phyloP scores from a whole-genome alignment of 2,113 vertebrate species.

The Mellivora capensis region DNA sequence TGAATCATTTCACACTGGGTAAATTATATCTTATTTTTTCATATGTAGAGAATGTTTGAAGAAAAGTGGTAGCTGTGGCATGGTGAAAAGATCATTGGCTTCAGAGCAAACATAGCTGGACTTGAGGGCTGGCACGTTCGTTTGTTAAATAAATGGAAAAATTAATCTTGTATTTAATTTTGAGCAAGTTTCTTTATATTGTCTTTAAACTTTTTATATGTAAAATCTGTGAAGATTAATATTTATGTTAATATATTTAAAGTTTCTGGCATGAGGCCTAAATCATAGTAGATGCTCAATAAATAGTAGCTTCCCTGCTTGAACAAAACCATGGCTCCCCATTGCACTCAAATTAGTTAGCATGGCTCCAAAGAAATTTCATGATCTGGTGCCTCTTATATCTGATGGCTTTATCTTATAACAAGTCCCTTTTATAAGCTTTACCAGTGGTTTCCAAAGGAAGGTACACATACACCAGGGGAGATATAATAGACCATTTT shows the following conservation, averaged over 20 bases:
- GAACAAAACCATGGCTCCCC: not conserved
- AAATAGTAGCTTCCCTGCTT: not conserved
- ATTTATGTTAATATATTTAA: conserved; percentile 28
- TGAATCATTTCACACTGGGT: not conserved
- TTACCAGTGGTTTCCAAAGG: not conserved
- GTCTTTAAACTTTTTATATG: not conserved
- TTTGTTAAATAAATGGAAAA: conserved; percentile 31
- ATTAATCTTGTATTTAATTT: conserved; percentile 15
- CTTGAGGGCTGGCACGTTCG: not conserved
- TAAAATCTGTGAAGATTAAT: conserved; percentile 18
- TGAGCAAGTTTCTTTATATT: conserved; percentile 29
- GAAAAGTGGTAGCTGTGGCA: conserved; percentile 36
- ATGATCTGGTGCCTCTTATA: not conserved
- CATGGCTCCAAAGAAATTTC: not conserved
- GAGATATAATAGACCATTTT: not conserved
- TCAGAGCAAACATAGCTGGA: conserved; percentile 20
- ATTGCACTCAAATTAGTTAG: not conserved
- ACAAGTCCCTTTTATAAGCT: not conserved
- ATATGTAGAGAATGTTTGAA: not conserved
- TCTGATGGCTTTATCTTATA: not conserved
- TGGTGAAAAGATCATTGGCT: not conserved
- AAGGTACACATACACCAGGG: not conserved
- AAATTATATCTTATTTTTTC: conserved; percentile 39
- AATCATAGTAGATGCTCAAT: conserved; percentile 7
- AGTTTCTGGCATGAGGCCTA: not conserved